These are phyloP conservation scores for Sycophaga agraensis DNA, from an alignment of 1,140 invertebrate genomes.

Conservation along the genomic window DNA sequence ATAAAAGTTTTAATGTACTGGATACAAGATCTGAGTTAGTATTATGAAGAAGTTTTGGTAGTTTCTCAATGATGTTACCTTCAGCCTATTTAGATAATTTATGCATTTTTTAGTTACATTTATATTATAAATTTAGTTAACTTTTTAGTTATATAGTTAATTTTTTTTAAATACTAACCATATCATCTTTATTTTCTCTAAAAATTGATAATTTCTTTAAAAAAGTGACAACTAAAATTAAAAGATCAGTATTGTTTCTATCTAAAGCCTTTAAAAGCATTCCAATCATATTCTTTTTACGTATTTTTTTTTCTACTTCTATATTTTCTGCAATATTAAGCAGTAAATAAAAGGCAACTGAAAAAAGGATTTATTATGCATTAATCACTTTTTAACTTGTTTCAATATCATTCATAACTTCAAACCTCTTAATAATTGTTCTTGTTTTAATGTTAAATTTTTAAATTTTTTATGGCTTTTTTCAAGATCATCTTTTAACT, in stretches of 20 bases:
- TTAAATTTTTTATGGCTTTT: conserved; percentile 78
- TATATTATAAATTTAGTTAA: not conserved
- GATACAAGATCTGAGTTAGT: conserved; percentile 81
- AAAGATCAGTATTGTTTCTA: conserved; percentile 79
- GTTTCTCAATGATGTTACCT: conserved; percentile 72
- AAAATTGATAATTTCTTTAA: conserved; percentile 94
- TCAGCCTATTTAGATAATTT: conserved; percentile 55
- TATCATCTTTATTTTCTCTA: conserved; percentile 90
- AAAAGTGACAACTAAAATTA: conserved; percentile 91
- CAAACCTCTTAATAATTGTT: conserved; percentile 79
- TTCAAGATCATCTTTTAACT: conserved; percentile 79
- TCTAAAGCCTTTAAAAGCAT: conserved; percentile 88
- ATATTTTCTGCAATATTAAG: conserved; percentile 94
- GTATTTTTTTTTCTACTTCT: conserved; percentile 95
- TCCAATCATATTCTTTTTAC: conserved; percentile 87
- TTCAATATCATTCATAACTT: conserved; percentile 5
- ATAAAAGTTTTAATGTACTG: conserved; percentile 83
- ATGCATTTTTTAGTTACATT: not conserved
- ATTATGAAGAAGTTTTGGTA: conserved; percentile 72
- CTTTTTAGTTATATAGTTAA: conserved; percentile 12
- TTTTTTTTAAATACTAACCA: conserved; percentile 61
- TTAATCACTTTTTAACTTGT: not conserved
- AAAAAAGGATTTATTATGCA: conserved; percentile 28
- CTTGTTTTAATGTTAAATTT: conserved; percentile 85
- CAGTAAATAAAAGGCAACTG: conserved; percentile 85